Conservation (phyloP, 2,113 vertebrate species). For the Gadus chalcogrammus region DNA sequence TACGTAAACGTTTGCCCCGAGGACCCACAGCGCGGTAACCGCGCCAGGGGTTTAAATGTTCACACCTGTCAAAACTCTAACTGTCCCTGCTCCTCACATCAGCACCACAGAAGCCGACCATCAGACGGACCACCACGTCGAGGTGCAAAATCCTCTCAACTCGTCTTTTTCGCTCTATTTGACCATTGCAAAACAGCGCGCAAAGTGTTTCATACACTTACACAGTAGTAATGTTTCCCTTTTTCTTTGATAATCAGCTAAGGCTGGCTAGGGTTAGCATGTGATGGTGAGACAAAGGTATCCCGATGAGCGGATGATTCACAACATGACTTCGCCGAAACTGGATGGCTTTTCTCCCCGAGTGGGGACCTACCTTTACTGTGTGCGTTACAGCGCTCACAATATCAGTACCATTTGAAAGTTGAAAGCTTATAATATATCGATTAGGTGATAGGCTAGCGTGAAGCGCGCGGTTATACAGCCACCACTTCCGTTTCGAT, state of each 20-base stretch:
- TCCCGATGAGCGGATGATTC: conserved; percentile 29
- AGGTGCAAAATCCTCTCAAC: neutral
- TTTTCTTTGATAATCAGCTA: neutral
- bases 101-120: conserved; percentile 14
- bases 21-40: no score
- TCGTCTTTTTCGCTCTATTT: no score
- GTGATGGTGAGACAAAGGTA: conserved; percentile 52
- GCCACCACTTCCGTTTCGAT: conserved; percentile 18
- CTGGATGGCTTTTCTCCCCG: neutral
- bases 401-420: conserved; percentile 37
- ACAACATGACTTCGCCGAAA: conserved; percentile 15
- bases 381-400: conserved; percentile 21
- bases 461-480: neutral
- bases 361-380: neutral
- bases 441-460: conserved; percentile 48
- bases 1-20: no score
- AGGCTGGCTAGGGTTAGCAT: conserved; percentile 11
- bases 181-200: neutral
- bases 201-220: no score
- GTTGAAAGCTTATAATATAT: conserved; percentile 64
- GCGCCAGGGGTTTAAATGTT: no score
- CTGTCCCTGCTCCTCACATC: neutral
- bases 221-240: no score
- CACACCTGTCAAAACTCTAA: neutral
- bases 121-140: neutral